A percentile compares a stretch with the other conserved stretches of the same genome.
Evolutionary conservation across 2,888 invertebrate species (phyloP).

Genomic region (Euzophera pinguis): DNA sequence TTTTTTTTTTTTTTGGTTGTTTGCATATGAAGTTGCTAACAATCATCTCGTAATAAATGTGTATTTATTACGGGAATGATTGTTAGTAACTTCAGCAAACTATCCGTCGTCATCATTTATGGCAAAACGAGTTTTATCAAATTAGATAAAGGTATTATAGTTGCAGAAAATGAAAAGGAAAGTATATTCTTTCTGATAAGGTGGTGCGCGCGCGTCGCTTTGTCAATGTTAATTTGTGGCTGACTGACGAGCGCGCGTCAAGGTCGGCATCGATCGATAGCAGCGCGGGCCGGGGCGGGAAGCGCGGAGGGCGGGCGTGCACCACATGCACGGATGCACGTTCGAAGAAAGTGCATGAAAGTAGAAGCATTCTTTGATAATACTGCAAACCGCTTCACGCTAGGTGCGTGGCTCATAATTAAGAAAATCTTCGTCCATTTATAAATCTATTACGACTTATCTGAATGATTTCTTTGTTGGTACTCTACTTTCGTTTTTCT

Average conservation of each 20-base stretch:
- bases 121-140: too few species aligned
- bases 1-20: too few species aligned
- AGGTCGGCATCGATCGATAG: slow-evolving; percentile 69
- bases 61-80: too few species aligned
- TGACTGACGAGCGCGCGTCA: slow-evolving; percentile 57
- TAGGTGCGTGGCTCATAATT: slow-evolving; percentile 28
- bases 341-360: slow-evolving; percentile 70
- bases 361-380: slow-evolving; percentile 65
- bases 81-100: too few species aligned
- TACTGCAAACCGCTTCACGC: slow-evolving; percentile 39
- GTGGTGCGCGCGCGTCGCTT: slow-evolving; percentile 59
- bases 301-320: slow-evolving; percentile 37
- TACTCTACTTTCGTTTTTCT: slow-evolving; percentile 1
- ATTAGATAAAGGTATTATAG: too few species aligned
- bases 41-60: too few species aligned
- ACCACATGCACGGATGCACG: slow-evolving; percentile 52
- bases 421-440: slow-evolving; percentile 5
- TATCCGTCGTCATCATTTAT: too few species aligned
- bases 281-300: slow-evolving; percentile 32
- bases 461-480: background rate
- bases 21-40: too few species aligned
- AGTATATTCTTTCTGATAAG: slow-evolving; percentile 37
- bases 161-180: slow-evolving; percentile 48
- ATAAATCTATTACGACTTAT: slow-evolving; percentile 3
- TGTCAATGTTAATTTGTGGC: slow-evolving; percentile 66